A percentile compares a stretch with the other conserved stretches of the same genome.
These are phyloP conservation scores for Desoria tigrina DNA, from an alignment of 2,888 invertebrate genomes.

Conservation along the genomic window DNA sequence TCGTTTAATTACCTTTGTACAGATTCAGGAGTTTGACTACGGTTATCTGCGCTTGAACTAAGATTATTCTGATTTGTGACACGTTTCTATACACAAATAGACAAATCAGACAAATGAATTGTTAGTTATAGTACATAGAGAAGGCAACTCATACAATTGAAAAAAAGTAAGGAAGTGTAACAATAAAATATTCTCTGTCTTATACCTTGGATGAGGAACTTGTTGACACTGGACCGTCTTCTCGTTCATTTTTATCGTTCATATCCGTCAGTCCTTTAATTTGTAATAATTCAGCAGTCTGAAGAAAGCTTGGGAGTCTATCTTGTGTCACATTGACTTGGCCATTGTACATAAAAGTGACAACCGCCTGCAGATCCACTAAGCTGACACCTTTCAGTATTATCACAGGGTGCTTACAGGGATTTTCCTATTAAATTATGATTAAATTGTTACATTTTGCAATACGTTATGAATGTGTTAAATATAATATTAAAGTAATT, in stretches of 20 bases:
- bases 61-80: neutral
- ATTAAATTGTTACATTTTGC: no score
- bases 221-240: constrained; percentile 54
- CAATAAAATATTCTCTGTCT: neutral
- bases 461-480: no score
- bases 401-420: constrained; percentile 68
- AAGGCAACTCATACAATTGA: no score
- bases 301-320: constrained; percentile 73
- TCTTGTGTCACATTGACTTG: constrained; percentile 80
- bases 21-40: neutral
- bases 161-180: neutral
- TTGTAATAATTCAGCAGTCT: constrained; percentile 74
- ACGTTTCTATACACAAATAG: neutral
- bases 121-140: no score
- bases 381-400: constrained; percentile 77
- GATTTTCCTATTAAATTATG: constrained; percentile 38
- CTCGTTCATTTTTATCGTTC: constrained; percentile 57
- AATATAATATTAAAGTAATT: no score
- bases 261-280: constrained; percentile 73
- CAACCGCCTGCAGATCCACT: constrained; percentile 74
- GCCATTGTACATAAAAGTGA: constrained; percentile 80
- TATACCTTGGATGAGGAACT: constrained; percentile 7
- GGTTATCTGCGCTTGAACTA: neutral
- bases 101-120: neutral
- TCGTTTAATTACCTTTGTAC: neutral